Conservation (phyloP, 2,888 invertebrate species). For the Chymomyza amoena region DNA sequence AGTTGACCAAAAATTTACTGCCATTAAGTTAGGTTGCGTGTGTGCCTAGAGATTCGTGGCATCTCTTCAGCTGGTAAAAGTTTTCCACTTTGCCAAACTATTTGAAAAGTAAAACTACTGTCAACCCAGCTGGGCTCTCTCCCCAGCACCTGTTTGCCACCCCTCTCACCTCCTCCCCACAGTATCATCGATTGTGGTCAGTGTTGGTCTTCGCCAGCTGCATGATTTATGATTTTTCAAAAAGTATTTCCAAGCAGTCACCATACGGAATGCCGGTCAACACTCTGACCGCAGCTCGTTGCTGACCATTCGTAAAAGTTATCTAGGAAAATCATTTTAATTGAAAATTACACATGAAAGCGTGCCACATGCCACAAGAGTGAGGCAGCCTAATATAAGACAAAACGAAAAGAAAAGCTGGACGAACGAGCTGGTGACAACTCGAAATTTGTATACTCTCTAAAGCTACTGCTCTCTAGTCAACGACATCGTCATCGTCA, state of each 20-base stretch:
- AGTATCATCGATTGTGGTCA: constrained; percentile 60
- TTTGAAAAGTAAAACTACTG: constrained; percentile 59
- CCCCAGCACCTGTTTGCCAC: constrained; percentile 4
- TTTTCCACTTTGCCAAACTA: constrained; percentile 69
- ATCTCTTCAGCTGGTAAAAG: constrained; percentile 48
- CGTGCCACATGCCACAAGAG: constrained; percentile 41
- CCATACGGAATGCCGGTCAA: constrained; percentile 12
- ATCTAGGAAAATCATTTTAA: constrained; percentile 74
- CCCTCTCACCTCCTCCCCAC: constrained; percentile 16
- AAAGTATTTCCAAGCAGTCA: constrained; percentile 57
- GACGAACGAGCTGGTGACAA: background rate
- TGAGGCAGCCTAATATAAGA: background rate
- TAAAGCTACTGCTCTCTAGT: background rate
- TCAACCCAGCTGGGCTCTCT: constrained; percentile 10
- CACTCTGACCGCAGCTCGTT: constrained; percentile 44
- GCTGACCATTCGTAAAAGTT: constrained; percentile 57
- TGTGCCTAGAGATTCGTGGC: background rate
- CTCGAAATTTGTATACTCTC: background rate
- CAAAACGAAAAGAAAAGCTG: too few relatives aligned
- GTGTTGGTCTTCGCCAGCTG: constrained; percentile 53
- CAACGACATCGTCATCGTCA: too few relatives aligned
- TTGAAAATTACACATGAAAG: constrained; percentile 76
- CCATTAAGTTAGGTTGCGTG: constrained; percentile 39
- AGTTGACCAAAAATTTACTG: constrained; percentile 44
- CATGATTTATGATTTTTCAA: constrained; percentile 69